A percentile compares a stretch with the other conserved stretches of the same genome.
Evolutionary conservation across 1,140 invertebrate species (phyloP).

Genomic region (Rhyacophila brunnea): DNA sequence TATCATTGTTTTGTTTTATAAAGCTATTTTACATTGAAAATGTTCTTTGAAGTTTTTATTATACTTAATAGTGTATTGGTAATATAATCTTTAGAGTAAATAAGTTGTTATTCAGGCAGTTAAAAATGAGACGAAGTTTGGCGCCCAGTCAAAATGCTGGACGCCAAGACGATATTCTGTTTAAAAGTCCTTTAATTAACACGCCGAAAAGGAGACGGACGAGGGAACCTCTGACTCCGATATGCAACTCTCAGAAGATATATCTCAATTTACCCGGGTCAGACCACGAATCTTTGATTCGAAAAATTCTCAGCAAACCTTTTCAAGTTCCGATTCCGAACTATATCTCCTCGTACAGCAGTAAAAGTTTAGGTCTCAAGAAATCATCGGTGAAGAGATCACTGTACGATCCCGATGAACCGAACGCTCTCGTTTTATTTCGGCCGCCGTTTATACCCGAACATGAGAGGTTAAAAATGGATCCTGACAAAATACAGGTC

Average conservation of each 20-base stretch:
- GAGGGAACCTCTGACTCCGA: slow-evolving; percentile 42
- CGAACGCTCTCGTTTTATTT: slow-evolving; percentile 91
- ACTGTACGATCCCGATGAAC: slow-evolving; percentile 91
- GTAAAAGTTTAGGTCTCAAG: slow-evolving; percentile 58
- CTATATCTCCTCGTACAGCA: slow-evolving; percentile 74
- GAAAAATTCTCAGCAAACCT: slow-evolving; percentile 80
- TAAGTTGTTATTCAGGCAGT: too few species aligned
- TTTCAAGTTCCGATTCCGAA: slow-evolving; percentile 95
- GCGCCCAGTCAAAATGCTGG: slow-evolving; percentile 56
- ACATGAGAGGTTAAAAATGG: slow-evolving; percentile 80
- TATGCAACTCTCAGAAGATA: slow-evolving; percentile 42
- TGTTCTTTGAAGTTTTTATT: too few species aligned
- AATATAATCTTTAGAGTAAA: too few species aligned
- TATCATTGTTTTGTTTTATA: too few species aligned
- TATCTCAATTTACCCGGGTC: slow-evolving; percentile 41
- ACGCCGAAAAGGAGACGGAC: slow-evolving; percentile 42
- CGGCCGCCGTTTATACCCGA: slow-evolving; percentile 74
- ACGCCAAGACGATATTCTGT: slow-evolving; percentile 40
- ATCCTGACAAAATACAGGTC: slow-evolving; percentile 64
- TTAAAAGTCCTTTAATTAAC: slow-evolving; percentile 50
- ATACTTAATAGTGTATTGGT: too few species aligned
- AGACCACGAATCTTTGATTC: slow-evolving; percentile 67
- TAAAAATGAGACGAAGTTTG: slow-evolving; percentile 52
- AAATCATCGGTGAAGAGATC: slow-evolving; percentile 58
- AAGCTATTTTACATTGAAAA: too few species aligned